Percentiles rank a stretch among this genome's conserved stretches.
These are phyloP conservation scores for Probosciger aterrimus DNA, from an alignment of 2,113 vertebrate genomes.

Conservation along the genomic window DNA sequence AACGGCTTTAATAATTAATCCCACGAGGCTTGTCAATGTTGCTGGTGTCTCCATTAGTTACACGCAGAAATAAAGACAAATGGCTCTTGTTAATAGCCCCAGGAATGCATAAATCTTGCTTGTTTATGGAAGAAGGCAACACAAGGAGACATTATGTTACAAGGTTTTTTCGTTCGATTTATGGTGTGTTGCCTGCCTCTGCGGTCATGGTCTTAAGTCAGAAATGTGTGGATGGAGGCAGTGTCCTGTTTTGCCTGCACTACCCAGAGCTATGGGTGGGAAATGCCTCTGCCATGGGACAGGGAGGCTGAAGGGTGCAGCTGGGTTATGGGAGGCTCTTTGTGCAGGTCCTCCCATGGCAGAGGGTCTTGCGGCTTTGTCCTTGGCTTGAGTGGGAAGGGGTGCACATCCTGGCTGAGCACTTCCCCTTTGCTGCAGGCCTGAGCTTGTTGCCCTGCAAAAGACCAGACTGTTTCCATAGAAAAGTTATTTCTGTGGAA, in stretches of 20 bases:
- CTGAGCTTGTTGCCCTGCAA: background rate
- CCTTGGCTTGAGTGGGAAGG: background rate
- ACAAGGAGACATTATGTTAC: background rate
- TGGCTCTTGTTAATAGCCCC: conserved; percentile 40
- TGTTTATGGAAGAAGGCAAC: conserved; percentile 56
- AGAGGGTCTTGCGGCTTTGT: rapidly evolving
- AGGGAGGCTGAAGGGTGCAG: background rate
- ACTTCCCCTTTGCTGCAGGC: too few relatives aligned
- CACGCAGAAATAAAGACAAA: conserved; percentile 66
- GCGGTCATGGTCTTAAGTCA: background rate
- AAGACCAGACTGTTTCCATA: background rate
- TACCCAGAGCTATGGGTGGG: background rate
- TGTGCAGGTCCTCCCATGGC: rapidly evolving
- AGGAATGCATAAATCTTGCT: conserved; percentile 55
- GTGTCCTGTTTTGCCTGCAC: background rate
- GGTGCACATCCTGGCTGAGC: rapidly evolving
- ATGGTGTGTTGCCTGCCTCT: background rate
- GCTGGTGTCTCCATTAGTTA: conserved; percentile 52
- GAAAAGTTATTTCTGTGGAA: background rate
- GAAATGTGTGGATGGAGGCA: background rate
- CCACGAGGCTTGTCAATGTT: conserved; percentile 5
- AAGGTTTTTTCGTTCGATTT: background rate
- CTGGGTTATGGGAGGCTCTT: too few relatives aligned
- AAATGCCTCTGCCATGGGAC: background rate
- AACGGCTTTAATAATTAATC: conserved; percentile 67